Percentiles rank a stretch among this genome's conserved stretches.
Conservation (phyloP, 2,113 vertebrate genomes). For the Alouatta palliata region DNA sequence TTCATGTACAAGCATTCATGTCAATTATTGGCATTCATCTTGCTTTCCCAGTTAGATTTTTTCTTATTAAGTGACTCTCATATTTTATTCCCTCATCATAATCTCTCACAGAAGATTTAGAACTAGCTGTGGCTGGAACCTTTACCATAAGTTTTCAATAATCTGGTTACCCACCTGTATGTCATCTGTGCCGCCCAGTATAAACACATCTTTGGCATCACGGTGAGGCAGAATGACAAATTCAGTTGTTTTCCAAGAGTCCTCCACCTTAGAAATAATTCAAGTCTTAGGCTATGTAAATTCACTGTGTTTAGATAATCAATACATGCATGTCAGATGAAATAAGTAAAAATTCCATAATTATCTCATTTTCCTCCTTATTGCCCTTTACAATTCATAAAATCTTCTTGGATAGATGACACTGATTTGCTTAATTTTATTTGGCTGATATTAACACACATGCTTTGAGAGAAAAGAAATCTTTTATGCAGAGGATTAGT, state of each 20-base stretch:
- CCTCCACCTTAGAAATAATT: slow-evolving; percentile 84
- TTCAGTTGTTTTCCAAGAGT: slow-evolving; percentile 88
- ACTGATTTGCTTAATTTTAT: slow-evolving; percentile 11
- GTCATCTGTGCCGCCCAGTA: slow-evolving; percentile 90
- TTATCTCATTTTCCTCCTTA: not conserved
- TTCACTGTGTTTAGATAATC: not conserved
- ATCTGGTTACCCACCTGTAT: slow-evolving; percentile 85
- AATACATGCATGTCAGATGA: not conserved
- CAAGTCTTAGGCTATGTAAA: slow-evolving; percentile 1
- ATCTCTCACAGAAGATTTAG: not conserved
- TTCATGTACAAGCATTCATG: not conserved
- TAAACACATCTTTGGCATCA: slow-evolving; percentile 88
- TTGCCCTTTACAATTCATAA: slow-evolving; percentile 14
- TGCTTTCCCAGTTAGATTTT: not conserved
- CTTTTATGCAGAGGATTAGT: not conserved
- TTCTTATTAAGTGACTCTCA: not conserved
- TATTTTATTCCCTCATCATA: not conserved
- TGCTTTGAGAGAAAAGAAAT: not conserved
- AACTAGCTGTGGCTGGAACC: not conserved
- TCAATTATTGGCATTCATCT: not conserved
- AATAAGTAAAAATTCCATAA: not conserved
- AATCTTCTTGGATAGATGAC: not conserved
- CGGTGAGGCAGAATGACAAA: slow-evolving; percentile 87
- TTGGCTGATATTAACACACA: not conserved
- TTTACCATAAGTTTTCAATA: not conserved